A percentile compares a stretch with the other conserved stretches of the same genome.
These are phyloP conservation scores for Epizoanthus scotinus DNA, from an alignment of 92 coral and sea anemone species.

Conservation along the genomic window DNA sequence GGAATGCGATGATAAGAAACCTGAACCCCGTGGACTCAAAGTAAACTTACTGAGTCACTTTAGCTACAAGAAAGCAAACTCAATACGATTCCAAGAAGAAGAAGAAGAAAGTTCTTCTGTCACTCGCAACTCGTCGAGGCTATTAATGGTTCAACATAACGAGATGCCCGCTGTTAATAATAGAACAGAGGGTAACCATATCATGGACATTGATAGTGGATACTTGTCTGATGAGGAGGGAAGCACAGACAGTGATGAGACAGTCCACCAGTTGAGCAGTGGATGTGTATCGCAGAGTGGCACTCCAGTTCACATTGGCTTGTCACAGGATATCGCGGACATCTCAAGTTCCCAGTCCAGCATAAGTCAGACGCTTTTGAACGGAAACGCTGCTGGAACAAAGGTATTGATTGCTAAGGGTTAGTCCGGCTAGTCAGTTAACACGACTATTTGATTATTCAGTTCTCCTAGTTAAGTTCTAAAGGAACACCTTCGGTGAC, in stretches of 20 bases:
- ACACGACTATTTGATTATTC: too few species aligned
- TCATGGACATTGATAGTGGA: constrained; percentile 72
- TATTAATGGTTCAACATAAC: not conserved
- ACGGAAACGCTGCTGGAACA: constrained; percentile 50
- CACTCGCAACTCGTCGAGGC: not conserved
- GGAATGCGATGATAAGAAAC: not conserved
- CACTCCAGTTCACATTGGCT: not conserved
- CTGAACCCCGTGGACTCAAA: not conserved
- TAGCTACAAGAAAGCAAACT: constrained; percentile 4
- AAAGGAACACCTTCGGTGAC: too few species aligned
- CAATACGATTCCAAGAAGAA: not conserved
- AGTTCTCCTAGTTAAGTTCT: too few species aligned
- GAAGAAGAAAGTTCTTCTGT: not conserved
- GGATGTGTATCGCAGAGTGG: constrained; percentile 29
- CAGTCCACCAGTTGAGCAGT: not conserved
- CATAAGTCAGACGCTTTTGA: constrained; percentile 1
- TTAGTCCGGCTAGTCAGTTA: not conserved
- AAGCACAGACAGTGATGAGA: constrained; percentile 60
- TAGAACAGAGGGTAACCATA: not conserved
- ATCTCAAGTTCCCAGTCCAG: constrained; percentile 22
- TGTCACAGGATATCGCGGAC: constrained; percentile 12
- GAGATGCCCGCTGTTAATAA: not conserved
- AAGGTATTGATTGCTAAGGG: constrained; percentile 40
- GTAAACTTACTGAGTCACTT: not conserved
- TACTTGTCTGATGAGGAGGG: constrained; percentile 76